Conservation (phyloP, 2,888 invertebrate genomes). For the Spialia ferax region DNA sequence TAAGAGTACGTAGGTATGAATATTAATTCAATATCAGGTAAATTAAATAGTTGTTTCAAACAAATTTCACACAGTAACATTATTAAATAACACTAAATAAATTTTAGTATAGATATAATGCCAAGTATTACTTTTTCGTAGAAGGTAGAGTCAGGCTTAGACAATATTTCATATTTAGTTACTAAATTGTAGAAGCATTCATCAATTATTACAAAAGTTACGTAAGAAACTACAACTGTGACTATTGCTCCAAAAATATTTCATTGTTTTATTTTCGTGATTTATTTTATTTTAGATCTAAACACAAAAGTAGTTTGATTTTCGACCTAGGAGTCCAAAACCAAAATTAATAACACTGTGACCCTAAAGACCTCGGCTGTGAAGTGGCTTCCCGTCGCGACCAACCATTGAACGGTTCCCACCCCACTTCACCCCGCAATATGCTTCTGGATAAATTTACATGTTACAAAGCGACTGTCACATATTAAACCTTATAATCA, state of each 20-base stretch:
- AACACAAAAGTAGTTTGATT: neutral
- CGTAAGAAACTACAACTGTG: too few relatives aligned
- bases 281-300: neutral
- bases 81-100: too few relatives aligned
- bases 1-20: too few relatives aligned
- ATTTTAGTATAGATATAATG: too few relatives aligned
- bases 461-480: conserved; percentile 83
- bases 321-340: conserved; percentile 14
- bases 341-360: conserved; percentile 48
- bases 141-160: too few relatives aligned
- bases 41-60: neutral
- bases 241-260: too few relatives aligned
- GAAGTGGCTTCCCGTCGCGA: conserved; percentile 76
- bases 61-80: neutral
- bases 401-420: conserved; percentile 75
- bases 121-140: too few relatives aligned
- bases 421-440: conserved; percentile 72
- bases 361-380: conserved; percentile 55
- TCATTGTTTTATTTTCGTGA: neutral
- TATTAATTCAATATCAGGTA: too few relatives aligned
- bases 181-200: too few relatives aligned
- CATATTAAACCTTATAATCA: conserved; percentile 83
- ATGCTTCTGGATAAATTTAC: conserved; percentile 72
- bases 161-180: too few relatives aligned
- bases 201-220: too few relatives aligned